Conservation (phyloP, 2,113 vertebrate genomes). For the Oncorhynchus tshawytscha region DNA sequence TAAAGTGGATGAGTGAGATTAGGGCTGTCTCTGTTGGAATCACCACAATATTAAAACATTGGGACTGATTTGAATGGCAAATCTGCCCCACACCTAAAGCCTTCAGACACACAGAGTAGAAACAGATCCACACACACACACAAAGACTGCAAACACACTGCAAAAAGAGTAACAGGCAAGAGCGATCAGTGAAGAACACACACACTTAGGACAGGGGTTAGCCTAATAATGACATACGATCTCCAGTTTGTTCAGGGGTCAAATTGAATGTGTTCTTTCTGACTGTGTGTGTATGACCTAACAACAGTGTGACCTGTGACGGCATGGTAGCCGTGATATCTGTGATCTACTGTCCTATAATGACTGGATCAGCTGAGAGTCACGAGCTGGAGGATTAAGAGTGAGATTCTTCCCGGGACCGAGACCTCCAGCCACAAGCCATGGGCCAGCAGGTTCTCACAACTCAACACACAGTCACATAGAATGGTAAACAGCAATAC, state of each 20-base stretch:
- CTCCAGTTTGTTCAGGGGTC: background rate
- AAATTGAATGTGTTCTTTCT: background rate
- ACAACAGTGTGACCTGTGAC: too few relatives aligned
- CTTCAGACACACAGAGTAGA: constrained; percentile 9
- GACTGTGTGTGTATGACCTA: constrained; percentile 3
- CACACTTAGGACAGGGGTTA: background rate
- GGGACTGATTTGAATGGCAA: constrained; percentile 56
- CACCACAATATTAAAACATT: constrained; percentile 55
- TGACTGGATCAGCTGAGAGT: constrained; percentile 62
- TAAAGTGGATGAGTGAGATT: constrained; percentile 63
- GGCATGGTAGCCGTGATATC: constrained; percentile 2
- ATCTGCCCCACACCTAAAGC: constrained; percentile 36
- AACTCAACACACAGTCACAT: too few relatives aligned
- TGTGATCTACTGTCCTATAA: constrained; percentile 11
- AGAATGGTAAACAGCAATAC: too few relatives aligned
- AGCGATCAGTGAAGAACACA: background rate
- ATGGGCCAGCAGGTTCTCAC: too few relatives aligned
- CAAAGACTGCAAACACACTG: background rate
- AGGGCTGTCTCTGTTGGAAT: constrained; percentile 31
- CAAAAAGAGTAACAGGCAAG: background rate
- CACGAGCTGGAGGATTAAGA: constrained; percentile 59
- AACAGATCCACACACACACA: background rate
- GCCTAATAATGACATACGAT: background rate
- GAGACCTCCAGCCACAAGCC: too few relatives aligned
- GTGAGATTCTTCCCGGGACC: constrained; percentile 57